Percentiles rank a stretch among this genome's conserved stretches.
Evolutionary conservation across 2,888 invertebrate species (phyloP).

Genomic region (Blastobasis adustella): DNA sequence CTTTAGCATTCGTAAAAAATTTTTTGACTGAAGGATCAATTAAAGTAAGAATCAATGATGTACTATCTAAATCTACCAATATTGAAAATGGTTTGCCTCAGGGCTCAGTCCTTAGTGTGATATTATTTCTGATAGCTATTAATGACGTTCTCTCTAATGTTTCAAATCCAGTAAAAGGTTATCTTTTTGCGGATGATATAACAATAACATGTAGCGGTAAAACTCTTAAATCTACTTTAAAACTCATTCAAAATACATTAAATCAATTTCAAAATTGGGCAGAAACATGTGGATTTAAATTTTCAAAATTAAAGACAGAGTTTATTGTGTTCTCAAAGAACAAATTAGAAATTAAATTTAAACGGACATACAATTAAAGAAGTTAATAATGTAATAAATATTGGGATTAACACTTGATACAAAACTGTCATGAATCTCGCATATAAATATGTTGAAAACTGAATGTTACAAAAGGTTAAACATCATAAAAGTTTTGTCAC

Average conservation of each 20-base stretch:
- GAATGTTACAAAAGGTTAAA: slow-evolving; percentile 12
- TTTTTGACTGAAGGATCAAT: slow-evolving; percentile 9
- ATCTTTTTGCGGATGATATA: no score
- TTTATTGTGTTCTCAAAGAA: slow-evolving; percentile 9
- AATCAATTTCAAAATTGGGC: slow-evolving; percentile 8
- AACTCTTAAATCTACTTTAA: no score
- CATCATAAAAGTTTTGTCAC: slow-evolving; percentile 9
- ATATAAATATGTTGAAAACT: slow-evolving; percentile 10
- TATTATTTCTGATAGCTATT: no score
- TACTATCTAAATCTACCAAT: no score
- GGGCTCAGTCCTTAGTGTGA: no score
- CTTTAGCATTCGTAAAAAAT: slow-evolving; percentile 10
- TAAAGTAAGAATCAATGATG: slow-evolving; percentile 7
- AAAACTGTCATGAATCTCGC: slow-evolving; percentile 8
- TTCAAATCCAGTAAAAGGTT: no score
- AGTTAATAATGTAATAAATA: slow-evolving; percentile 9
- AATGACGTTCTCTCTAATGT: no score
- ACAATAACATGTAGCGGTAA: no score
- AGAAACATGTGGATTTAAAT: slow-evolving; percentile 8
- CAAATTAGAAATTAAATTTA: slow-evolving; percentile 1
- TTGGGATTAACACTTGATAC: slow-evolving; percentile 10
- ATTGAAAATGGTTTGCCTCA: no score
- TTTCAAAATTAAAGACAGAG: slow-evolving; percentile 12
- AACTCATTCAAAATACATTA: slow-evolving; percentile 9
- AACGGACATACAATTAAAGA: slow-evolving; percentile 9